Evolutionary conservation across 2,888 invertebrate species (phyloP), one percentile per base, ranked within the genome.

Genomic region (Sinodicranocentrus sp.): DNA sequence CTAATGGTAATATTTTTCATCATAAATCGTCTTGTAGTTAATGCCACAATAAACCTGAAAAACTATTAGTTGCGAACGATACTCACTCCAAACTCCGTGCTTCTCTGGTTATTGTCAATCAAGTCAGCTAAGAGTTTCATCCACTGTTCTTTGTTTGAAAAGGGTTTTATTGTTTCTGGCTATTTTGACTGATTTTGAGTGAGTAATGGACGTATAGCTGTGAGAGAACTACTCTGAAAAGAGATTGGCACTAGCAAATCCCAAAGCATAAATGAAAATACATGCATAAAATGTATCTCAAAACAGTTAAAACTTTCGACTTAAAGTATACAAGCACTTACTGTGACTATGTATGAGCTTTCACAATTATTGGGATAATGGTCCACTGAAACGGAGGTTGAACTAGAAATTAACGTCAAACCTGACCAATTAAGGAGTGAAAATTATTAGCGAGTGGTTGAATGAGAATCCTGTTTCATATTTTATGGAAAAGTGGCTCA

Each of bases 401-500:
- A 43, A 48, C 25, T 21, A 23, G 21, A 68, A 52, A 17, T 5
- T 6, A 1, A 44, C 8, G 23, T 23, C 25, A 8, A 39, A 39
- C 5, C 6, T 39, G 39, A 39, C 5, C 13, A 39, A 25, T 6
- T 2, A 59, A 23, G n/a, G 2, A 25, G 21, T 23, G 10, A 6
- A 59, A 23, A 39, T 21, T 10, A 59, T 59, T 23, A 59, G 6
- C n/a, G n/a, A n/a, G n/a, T n/a, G n/a, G n/a, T n/a, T n/a, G n/a
- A n/a, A 21, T 59, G 5, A 8, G 2, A 59, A 59, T 59, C 19
- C 3, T 52, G 19, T n/a, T 17, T 17, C n/a, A 52, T 17, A 52
- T n/a, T 52, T n/a, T 52, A 23, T 23, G 3, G 13, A 57, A 65
- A 76, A 2, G 33, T 10, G 1, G 67, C 67, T 19, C 76, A 76